Base-by-base conservation (phyloP, 2,888 invertebrate genomes). In the Boloria euphrosyne region DNA sequence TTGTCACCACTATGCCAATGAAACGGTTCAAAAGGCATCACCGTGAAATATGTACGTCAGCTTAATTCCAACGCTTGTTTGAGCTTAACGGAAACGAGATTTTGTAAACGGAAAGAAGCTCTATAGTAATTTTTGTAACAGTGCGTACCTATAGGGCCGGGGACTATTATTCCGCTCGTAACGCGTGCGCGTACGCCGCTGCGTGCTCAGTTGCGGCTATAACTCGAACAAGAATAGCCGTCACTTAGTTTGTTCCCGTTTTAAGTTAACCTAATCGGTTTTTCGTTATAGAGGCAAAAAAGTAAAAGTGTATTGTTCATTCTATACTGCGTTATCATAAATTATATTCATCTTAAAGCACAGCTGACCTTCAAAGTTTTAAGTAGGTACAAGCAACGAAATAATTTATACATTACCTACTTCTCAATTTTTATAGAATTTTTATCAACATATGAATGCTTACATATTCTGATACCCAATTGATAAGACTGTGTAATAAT, bases 221-320 rank as follows among this genome's bases (percentile, higher is more conserved):
- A 88, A 79, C 87, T 85, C 86, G 85, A 84, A 75, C 89, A 86
- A 84, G 90, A 86, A 89, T 87, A 89, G 90, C 86, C 91, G 90
- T 85, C 81, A 76, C 76, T 61, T 52, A 31, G 52, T 55, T 68
- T 55, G 61, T 63, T 52, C 47, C 18, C 61, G 50, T 31, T 55
- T 17, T 14, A 27, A 53, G 61, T 43, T 13, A 10, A 16, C 13
- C 18, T 4, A 51, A 65, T 52, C 59, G 2, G 14, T 62, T 65
- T 66, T 58, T 44, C 14, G 49, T 50, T 51, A n/a, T 49, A 44
- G 31, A 17, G 3, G 17, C 16, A 13, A 50, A 14, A 0, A 7
- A 10, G 31, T 18, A n/a, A 16, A 3, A 22, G 51, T 65, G 22
- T 22, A 55, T 18, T 27, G 13, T 54, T 53, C 53, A 16, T 59